Percentiles rank a stretch among this genome's conserved stretches.
These are phyloP conservation scores for Hepsetus odoe DNA, from an alignment of 2,113 vertebrate genomes.

Conservation along the genomic window DNA sequence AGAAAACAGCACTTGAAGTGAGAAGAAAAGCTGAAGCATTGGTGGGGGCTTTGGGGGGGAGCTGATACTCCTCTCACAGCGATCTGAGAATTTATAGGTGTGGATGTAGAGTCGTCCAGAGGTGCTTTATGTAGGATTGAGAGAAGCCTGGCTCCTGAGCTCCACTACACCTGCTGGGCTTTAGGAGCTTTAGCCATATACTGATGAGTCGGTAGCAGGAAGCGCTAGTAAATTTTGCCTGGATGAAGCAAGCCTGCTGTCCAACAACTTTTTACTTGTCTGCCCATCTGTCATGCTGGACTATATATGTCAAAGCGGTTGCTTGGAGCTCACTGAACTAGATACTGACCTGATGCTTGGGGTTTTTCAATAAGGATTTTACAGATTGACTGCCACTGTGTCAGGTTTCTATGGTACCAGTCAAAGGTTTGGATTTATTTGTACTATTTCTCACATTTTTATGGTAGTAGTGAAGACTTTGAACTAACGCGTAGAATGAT, in stretches of 20 bases:
- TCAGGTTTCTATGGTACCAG: not conserved
- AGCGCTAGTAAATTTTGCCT: not conserved
- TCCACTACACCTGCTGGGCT: slow-evolving; percentile 24
- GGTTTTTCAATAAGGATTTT: not conserved
- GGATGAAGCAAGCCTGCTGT: slow-evolving; percentile 16
- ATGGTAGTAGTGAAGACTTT: not conserved
- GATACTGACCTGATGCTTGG: not conserved
- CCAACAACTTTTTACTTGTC: slow-evolving; percentile 23
- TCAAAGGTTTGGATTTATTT: not conserved
- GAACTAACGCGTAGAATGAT: too few species aligned
- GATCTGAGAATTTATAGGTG: slow-evolving; percentile 27
- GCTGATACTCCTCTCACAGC: not conserved
- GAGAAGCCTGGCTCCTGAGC: slow-evolving; percentile 1
- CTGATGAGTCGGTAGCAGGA: not conserved
- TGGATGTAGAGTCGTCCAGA: slow-evolving; percentile 10
- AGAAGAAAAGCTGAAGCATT: not conserved
- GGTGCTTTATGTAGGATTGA: slow-evolving; percentile 29
- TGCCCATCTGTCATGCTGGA: not conserved
- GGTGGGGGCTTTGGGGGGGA: not conserved
- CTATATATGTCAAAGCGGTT: not conserved
- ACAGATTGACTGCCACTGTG: not conserved
- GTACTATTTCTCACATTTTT: not conserved
- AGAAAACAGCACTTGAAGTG: slow-evolving; percentile 8
- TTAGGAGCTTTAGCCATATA: not conserved
- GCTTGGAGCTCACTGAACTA: slow-evolving; percentile 4